Evolutionary conservation across 2,888 invertebrate genomes (phyloP), one percentile per base, ranked within the genome.

Genomic region (Drosophila anomelani): DNA sequence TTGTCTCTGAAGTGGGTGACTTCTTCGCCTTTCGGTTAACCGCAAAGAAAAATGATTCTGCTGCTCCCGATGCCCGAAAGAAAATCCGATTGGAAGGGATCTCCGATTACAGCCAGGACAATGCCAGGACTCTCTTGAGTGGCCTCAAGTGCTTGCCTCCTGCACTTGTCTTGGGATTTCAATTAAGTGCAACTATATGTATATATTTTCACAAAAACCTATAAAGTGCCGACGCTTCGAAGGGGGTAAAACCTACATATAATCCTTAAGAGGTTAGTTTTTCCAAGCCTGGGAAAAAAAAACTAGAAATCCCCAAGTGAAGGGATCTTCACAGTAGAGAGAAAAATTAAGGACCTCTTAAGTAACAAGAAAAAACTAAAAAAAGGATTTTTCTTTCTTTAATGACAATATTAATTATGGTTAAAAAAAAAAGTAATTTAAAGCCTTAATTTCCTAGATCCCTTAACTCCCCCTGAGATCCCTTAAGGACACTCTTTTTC

Each of bases 11-110:
- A 73, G 62, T 69, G 68, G 71, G 23, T 67, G 54, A 63, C 32
- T 38, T 63, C 38, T 47, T 15, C n/a, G 64, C 49, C 70, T 39
- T 39, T 23, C 3, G 71, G 41, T 49, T 68, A 68, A 68, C 68
- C 68, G 58, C 68, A 68, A 1, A 58, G 68, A 71, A 68, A 71
- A 29, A n/a, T 23, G 59, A 71, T 23, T 34, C 67, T 39, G 2
- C 56, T 47, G n/a, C n/a, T 13, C 7, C 17, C 13, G 29, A 29
- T 47, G 32, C 32, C 32, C 23, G 4, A 15, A 64, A 32, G 34
- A 23, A 38, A 46, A 20, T n/a, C 23, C 26, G 20, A 62, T 64
- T 39, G 32, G n/a, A 46, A 39, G 9, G 23, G 6, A 32, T 39
- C 47, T 47, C 46, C 60, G 41, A 61, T 61, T 61, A 61, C 60